phyloP scores from a whole-genome alignment of 2,888 invertebrate genomes.

The Sepioteuthis lessoniana region DNA sequence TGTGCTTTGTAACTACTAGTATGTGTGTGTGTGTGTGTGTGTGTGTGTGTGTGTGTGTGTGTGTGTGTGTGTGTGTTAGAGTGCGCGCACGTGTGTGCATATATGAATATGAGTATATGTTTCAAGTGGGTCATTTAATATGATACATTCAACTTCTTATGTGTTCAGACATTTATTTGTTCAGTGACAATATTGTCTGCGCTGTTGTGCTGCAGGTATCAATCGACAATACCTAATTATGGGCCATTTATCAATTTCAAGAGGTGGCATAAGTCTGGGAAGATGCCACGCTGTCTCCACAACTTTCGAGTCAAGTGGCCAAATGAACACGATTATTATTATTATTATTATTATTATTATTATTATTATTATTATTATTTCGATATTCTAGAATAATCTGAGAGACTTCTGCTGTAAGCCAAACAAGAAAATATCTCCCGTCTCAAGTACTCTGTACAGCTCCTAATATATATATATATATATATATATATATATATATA shows the following conservation, averaged over 20 bases:
- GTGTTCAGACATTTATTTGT: neutral
- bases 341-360: too few relatives aligned
- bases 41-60: too few relatives aligned
- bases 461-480: too few relatives aligned
- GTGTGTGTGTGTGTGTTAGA: neutral
- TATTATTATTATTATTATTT: too few relatives aligned
- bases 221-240: conserved; percentile 15
- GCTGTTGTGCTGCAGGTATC: conserved; percentile 33
- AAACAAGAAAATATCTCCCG: too few relatives aligned
- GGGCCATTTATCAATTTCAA: conserved; percentile 21
- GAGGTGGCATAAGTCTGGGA: neutral
- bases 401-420: too few relatives aligned
- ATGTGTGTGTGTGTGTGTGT: too few relatives aligned
- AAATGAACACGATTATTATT: neutral
- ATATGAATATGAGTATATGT: neutral
- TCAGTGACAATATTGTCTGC: neutral
- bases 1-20: too few relatives aligned
- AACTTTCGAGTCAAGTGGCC: neutral
- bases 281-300: neutral
- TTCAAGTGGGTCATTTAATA: neutral
- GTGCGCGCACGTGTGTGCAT: neutral
- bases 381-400: too few relatives aligned
- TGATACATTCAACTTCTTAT: neutral
- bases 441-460: too few relatives aligned
- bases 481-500: too few relatives aligned